Evolutionary conservation across 2,797 vertebrate genomes (phyloP), one percentile per base, ranked within the genome.

Genomic region (Lindbergichthys nudifrons): DNA sequence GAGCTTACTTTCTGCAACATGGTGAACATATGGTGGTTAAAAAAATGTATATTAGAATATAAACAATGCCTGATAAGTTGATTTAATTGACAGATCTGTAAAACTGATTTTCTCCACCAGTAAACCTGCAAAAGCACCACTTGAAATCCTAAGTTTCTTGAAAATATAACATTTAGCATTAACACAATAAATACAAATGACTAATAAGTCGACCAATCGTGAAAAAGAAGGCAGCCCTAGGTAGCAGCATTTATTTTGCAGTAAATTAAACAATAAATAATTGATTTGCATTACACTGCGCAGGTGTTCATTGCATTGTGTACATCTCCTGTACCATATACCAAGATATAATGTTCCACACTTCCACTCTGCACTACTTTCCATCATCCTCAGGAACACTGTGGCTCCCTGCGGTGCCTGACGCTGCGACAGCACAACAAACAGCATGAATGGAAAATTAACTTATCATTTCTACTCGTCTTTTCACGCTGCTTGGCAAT

Each of bases 401-500:
- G 26, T 12, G 9, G 41, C 65, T 61, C 66, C 70, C 36, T 23
- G 67, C 76, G 57, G 51, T 60, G 75, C 19, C 75, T 48, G 68
- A 77, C 58, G 60, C 51, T 68, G 76, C 78, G 73, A 19, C 57
- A 77, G 53, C 50, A 77, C 75, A 82, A 75, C 61, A 72, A 78
- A 48, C 47, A 59, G 59, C 70, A 32, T 65, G 65, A 76, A 74
- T 43, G 73, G 21, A 70, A 78, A 70, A 61, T 47, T 52, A 70
- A 45, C 52, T 76, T 5, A 59, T 62, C 19, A 70, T 61, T 76
- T 80, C 39, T 39, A 50, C 26, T 21, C 10, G 3, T 84, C 43
- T 66, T 77, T 62, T 63, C 43, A 67, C 75, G n/a, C 46, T 72
- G 18, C 51, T 64, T 71, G 18, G 63, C 67, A 66, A 41, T 58